Conservation (phyloP, 2,888 invertebrate species). For the Hofmannophila pseudospretella region DNA sequence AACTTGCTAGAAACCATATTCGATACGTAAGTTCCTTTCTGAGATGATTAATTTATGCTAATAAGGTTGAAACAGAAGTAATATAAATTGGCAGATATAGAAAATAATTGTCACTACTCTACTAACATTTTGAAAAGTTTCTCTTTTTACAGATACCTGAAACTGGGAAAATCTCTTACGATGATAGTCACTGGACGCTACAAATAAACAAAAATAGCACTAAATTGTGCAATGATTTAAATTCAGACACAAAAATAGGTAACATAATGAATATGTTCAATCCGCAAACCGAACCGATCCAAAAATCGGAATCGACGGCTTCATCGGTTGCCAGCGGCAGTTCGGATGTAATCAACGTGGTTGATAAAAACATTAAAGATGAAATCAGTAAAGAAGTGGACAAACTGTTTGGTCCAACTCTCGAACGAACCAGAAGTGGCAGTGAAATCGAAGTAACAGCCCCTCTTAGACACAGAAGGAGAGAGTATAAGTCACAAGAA, state of each 20-base stretch:
- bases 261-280: conserved; percentile 52
- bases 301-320: conserved; percentile 44
- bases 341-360: conserved; percentile 49
- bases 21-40: conserved; percentile 41
- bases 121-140: no score
- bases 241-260: conserved; percentile 47
- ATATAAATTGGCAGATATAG: no score
- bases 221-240: conserved; percentile 12
- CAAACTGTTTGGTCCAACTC: conserved; percentile 53
- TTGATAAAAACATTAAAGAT: conserved; percentile 45
- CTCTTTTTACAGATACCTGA: conserved; percentile 45
- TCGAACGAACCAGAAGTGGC: conserved; percentile 66
- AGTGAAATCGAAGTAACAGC: conserved; percentile 57
- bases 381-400: conserved; percentile 64
- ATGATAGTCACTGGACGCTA: conserved; percentile 51
- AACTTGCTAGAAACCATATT: conserved; percentile 53
- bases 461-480: conserved; percentile 55
- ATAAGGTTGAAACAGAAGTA: not conserved
- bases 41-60: not conserved
- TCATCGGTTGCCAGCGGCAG: conserved; percentile 54
- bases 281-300: conserved; percentile 42
- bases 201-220: conserved; percentile 19
- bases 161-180: conserved; percentile 49
- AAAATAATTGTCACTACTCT: no score
- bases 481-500: conserved; percentile 70